Evolutionary conservation across 2,888 invertebrate species (phyloP), one percentile per base, ranked within the genome.

Genomic region (Cyrtodaria siliqua): DNA sequence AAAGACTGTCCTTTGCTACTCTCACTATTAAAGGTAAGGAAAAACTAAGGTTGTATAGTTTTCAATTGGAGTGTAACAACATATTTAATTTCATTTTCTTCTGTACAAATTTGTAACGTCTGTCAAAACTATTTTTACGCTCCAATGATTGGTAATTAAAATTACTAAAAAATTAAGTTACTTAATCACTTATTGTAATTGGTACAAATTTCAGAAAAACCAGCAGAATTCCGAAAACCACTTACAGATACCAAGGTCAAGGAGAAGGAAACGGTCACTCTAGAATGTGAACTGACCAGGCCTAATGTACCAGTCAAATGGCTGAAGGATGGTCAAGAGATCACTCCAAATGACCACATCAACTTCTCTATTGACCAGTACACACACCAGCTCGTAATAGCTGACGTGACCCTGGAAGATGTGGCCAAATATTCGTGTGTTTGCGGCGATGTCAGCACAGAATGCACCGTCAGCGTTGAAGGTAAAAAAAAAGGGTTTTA

Each of bases 301-400:
- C 85, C 77, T 14, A 97, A 98, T 92, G 59, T 56, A 14, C 63
- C 76, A 18, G 79, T 79, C 0, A 96, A 96, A 91, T 98, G 98
- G 98, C 96, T 95, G 94, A 96, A 97, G 73, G 83, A 90, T 69
- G 90, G 89, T 95, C 95, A 96, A 87, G 97, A 97, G 93, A 94
- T 98, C 0, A 96, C 96, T 87, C 96, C 97, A 55, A 96, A 96
- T 96, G 97, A 89, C 40, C 81, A 97, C 91, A 97, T 92, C 95
- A 96, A 81, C 88, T 95, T 97, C 23, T 95, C 96, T 62, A 96
- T 97, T 90, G 97, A 97, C 93, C 97, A 89, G 6, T 83, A 77
- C 49, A 61, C 47, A 2, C 91, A 91, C 69, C 87, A 86, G 14
- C 84, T 92, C n/a, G 86, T 85, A 14, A 83, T 92, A 55, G 79